Percentiles rank a stretch among this genome's conserved stretches.
These are phyloP conservation scores for Solenopsis fugax DNA, from an alignment of 1,140 invertebrate genomes.

Conservation along the genomic window DNA sequence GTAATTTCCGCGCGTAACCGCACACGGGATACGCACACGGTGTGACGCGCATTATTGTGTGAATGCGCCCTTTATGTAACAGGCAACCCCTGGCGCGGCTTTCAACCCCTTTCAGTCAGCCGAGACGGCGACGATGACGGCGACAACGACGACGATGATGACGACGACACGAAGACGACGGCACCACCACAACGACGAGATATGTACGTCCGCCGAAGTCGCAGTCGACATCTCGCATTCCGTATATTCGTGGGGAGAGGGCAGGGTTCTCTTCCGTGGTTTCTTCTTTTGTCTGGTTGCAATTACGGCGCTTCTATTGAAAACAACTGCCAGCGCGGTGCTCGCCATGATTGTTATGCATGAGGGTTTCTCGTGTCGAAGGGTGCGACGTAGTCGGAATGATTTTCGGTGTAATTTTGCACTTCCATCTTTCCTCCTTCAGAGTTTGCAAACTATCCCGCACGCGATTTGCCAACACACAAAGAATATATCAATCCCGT, in stretches of 20 bases:
- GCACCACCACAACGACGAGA: conserved; percentile 43
- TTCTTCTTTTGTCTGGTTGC: conserved; percentile 74
- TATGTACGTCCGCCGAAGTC: conserved; percentile 35
- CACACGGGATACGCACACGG: conserved; percentile 51
- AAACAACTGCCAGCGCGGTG: conserved; percentile 63
- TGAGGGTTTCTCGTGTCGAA: conserved; percentile 66
- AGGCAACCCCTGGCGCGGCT: conserved; percentile 50
- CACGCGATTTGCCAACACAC: neutral
- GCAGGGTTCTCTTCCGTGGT: conserved; percentile 39
- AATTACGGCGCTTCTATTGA: conserved; percentile 76
- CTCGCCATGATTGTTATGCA: conserved; percentile 69
- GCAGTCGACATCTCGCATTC: conserved; percentile 65
- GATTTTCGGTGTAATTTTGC: conserved; percentile 48
- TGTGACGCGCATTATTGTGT: conserved; percentile 67
- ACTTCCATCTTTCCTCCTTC: neutral
- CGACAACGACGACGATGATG: neutral
- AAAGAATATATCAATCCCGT: neutral
- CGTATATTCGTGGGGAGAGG: conserved; percentile 35
- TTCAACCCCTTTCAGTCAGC: conserved; percentile 70
- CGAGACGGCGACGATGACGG: conserved; percentile 58
- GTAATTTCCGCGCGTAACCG: conserved; percentile 59
- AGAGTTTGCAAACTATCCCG: neutral
- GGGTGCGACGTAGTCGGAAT: conserved; percentile 33
- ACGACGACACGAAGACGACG: conserved; percentile 6
- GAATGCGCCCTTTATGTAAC: conserved; percentile 72